A percentile compares a stretch with the other conserved stretches of the same genome.
Evolutionary conservation across 1,140 invertebrate genomes (phyloP).

Genomic region (Bombus waltoni): DNA sequence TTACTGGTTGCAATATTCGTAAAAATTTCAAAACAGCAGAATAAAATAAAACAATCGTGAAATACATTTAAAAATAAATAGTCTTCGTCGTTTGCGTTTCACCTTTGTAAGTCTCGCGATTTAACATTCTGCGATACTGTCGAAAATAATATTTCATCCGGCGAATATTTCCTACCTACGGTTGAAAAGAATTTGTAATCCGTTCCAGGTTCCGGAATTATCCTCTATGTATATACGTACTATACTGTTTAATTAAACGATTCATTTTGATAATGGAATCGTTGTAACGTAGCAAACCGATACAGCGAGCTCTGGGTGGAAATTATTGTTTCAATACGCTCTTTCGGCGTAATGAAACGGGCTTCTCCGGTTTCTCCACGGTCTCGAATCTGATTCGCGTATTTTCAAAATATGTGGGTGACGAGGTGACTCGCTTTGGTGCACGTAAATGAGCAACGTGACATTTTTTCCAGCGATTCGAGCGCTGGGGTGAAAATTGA

Average conservation of each 20-base stretch:
- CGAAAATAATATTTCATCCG: background rate
- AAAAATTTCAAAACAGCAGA: background rate
- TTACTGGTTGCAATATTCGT: no score
- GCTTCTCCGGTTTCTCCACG: background rate
- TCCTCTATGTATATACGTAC: no score
- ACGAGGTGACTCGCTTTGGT: background rate
- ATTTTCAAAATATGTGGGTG: background rate
- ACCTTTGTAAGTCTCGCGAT: background rate
- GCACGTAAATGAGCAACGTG: background rate
- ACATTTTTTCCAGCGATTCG: background rate
- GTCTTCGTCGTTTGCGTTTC: background rate
- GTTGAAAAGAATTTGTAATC: background rate
- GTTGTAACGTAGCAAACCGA: background rate
- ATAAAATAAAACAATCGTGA: background rate
- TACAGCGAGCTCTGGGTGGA: background rate
- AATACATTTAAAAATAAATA: background rate
- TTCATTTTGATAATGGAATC: slow-evolving; percentile 11
- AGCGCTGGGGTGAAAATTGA: background rate
- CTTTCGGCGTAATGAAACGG: background rate
- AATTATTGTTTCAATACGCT: slow-evolving; percentile 2
- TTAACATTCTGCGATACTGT: no score
- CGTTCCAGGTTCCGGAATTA: background rate
- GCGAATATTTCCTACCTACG: background rate
- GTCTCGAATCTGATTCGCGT: background rate
- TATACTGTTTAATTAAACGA: background rate